These are phyloP conservation scores for Hirundichthys speculiger DNA, from an alignment of 2,113 vertebrate species.

Conservation along the genomic window DNA sequence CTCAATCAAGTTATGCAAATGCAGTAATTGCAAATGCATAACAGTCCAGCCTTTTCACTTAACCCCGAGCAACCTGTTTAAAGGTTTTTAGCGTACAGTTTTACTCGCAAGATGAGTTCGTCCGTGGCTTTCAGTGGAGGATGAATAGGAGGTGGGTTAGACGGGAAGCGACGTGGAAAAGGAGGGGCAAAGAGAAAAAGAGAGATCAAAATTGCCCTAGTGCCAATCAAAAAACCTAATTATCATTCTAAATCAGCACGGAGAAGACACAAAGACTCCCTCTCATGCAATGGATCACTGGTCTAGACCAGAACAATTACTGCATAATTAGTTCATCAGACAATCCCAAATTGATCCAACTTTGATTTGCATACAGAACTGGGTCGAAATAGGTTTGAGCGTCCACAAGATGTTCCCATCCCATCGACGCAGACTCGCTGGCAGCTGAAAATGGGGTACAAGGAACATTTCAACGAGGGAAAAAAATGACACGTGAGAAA, in stretches of 20 bases:
- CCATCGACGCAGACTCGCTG: neutral
- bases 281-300: slow-evolving; percentile 54
- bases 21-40: slow-evolving; percentile 65
- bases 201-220: slow-evolving; percentile 58
- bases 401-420: slow-evolving; percentile 25
- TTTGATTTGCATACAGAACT: slow-evolving; percentile 67
- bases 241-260: slow-evolving; percentile 64
- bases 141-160: slow-evolving; percentile 28
- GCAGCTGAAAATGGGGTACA: neutral
- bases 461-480: slow-evolving; percentile 22
- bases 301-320: slow-evolving; percentile 74
- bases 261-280: slow-evolving; percentile 60
- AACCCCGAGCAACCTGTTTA: slow-evolving; percentile 61
- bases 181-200: no score
- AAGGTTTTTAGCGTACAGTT: slow-evolving; percentile 41
- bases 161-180: slow-evolving; percentile 7
- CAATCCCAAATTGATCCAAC: slow-evolving; percentile 63
- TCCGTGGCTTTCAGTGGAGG: slow-evolving; percentile 10
- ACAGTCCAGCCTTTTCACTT: slow-evolving; percentile 56
- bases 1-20: slow-evolving; percentile 80
- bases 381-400: slow-evolving; percentile 34
- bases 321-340: slow-evolving; percentile 74
- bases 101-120: slow-evolving; percentile 13
- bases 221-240: slow-evolving; percentile 73
- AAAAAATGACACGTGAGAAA: slow-evolving; percentile 35